Conservation (phyloP, 2,113 vertebrate species). For the Sporophila hypoxantha region DNA sequence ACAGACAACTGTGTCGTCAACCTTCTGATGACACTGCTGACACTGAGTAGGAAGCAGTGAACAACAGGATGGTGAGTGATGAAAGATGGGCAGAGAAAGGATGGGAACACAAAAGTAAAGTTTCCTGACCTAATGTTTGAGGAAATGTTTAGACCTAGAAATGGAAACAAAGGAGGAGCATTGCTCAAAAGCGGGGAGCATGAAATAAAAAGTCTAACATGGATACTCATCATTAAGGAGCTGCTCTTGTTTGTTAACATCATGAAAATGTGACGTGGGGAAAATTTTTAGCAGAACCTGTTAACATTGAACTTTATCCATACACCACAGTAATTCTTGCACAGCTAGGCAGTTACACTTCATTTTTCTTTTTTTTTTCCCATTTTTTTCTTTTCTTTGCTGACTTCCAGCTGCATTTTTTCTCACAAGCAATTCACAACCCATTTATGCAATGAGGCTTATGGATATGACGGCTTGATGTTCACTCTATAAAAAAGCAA, state of each 20-base stretch:
- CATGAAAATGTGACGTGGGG: background rate
- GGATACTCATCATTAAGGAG: background rate
- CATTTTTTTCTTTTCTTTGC: background rate
- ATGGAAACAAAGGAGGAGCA: background rate
- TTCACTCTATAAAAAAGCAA: background rate
- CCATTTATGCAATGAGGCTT: background rate
- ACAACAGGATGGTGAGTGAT: background rate
- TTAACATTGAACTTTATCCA: background rate
- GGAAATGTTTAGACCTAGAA: background rate
- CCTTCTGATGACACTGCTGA: background rate
- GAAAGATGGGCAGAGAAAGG: background rate
- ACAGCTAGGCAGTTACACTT: background rate
- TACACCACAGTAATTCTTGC: background rate
- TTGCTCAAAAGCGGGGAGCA: background rate
- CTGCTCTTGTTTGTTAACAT: background rate
- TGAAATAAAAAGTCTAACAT: background rate
- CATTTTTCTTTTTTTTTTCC: rapidly evolving
- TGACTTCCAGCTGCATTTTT: background rate
- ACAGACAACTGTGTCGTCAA: background rate
- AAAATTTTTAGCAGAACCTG: background rate
- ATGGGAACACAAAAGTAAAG: background rate
- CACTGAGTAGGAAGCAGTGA: background rate
- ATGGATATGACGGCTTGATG: background rate
- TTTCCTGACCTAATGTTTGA: background rate
- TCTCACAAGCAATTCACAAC: background rate